Evolutionary conservation across 2,113 vertebrate genomes (phyloP), one percentile per base, ranked within the genome.

Genomic region (Tupaia chinensis): DNA sequence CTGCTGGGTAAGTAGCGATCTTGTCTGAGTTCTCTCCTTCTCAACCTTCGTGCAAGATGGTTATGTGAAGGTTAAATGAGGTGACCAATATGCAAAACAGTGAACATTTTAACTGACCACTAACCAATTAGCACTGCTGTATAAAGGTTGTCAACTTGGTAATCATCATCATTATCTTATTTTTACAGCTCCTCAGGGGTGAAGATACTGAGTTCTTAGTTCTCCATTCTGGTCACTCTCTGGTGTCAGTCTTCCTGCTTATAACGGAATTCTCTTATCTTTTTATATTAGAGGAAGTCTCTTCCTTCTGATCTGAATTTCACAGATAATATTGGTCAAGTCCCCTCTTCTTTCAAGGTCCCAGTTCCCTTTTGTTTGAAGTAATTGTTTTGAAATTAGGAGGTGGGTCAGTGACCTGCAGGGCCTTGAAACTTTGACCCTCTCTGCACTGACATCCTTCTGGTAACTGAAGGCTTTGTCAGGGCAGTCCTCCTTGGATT

Each of bases 341-440:
- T 58, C 17, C 32, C 61, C 9, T 12, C 4, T 16, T 11, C 15
- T 73, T 79, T 82, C 58, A 15, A 16, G 20, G 23, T 25, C 65
- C 69, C 44, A 73, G 27, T 78, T 91, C 15, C 5, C 68, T 65
- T 89, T 89, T 76, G 82, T 95, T 89, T 83, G 87, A 91, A 96
- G 15, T 54, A 13, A 80, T 92, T 80, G 77, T 54, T 95, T 83
- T 82, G 82, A 93, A 95, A 88, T 78, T 34, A 70, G 27, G 10
- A 74, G 5, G 32, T 80, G 17, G 3, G 22, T 72, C 76, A 77
- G 77, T 22, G 27, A 53, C 53, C 16, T 58, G 22, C 53, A 65
- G 14, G 63, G 10, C 7, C 44, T 92, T 54, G 66, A 3, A 25
- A 44, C 15, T 16, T 81, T 83, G 44, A 3, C 12, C 11, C 23